These are phyloP conservation scores for Astreopora myriophthalma DNA, from an alignment of 64 coral and sea anemone species.

Conservation along the genomic window DNA sequence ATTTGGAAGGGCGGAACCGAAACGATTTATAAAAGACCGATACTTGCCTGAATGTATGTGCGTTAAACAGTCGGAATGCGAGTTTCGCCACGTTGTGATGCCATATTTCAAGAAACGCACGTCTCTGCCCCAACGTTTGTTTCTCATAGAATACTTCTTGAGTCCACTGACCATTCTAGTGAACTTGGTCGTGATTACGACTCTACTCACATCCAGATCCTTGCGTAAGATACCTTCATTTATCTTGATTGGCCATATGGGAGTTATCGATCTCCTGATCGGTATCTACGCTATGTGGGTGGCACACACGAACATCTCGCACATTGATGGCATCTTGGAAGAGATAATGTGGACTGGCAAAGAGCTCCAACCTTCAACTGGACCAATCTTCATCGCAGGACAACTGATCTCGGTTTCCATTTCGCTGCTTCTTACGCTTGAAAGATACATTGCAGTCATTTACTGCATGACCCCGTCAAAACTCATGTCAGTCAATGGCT, in stretches of 20 bases:
- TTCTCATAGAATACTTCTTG: slow-evolving; percentile 63
- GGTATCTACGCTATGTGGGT: slow-evolving; percentile 77
- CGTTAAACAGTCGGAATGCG: slow-evolving; percentile 68
- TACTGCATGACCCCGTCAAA: slow-evolving; percentile 74
- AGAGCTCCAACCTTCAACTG: slow-evolving; percentile 71
- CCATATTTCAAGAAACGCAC: slow-evolving; percentile 59
- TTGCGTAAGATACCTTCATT: slow-evolving; percentile 70
- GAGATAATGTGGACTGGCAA: slow-evolving; percentile 85
- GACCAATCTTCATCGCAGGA: slow-evolving; percentile 84
- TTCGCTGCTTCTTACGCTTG: slow-evolving; percentile 79
- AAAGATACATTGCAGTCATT: slow-evolving; percentile 78
- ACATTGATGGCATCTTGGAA: slow-evolving; percentile 71
- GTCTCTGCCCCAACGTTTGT: slow-evolving; percentile 62
- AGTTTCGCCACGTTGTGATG: slow-evolving; percentile 82
- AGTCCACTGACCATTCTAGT: slow-evolving; percentile 70
- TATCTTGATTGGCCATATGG: slow-evolving; percentile 70
- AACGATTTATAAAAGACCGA: slow-evolving; percentile 64
- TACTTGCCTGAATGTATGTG: slow-evolving; percentile 82
- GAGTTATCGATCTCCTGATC: slow-evolving; percentile 57
- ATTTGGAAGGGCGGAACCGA: slow-evolving; percentile 48
- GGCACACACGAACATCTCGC: slow-evolving; percentile 57
- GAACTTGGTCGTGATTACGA: slow-evolving; percentile 56
- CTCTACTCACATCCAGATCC: slow-evolving; percentile 25
- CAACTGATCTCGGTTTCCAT: slow-evolving; percentile 81
- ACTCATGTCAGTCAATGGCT: slow-evolving; percentile 38